Percentiles rank a stretch among this genome's conserved stretches.
Evolutionary conservation across 2,888 invertebrate species (phyloP).

Genomic region (Protophormia terraenovae): DNA sequence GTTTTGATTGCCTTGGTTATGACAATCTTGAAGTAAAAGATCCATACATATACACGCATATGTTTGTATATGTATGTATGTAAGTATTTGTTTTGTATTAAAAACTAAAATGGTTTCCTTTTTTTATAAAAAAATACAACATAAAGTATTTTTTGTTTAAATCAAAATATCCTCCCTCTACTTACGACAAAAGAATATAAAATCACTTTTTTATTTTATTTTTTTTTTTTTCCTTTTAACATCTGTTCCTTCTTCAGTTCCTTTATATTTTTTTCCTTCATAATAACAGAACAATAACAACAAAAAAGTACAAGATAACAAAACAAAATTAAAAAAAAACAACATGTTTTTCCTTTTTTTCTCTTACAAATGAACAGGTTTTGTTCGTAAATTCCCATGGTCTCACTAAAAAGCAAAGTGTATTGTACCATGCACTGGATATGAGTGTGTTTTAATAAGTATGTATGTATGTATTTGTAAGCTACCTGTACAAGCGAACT

Average conservation of each 20-base stretch:
- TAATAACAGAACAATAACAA: constrained; percentile 31
- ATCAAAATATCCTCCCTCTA: constrained; percentile 68
- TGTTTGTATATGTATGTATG: not conserved
- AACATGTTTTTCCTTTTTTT: constrained; percentile 22
- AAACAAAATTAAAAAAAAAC: constrained; percentile 16
- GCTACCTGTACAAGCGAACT: constrained; percentile 39
- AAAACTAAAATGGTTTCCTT: constrained; percentile 39
- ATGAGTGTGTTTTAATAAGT: not conserved
- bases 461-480: not conserved
- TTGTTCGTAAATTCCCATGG: constrained; percentile 67
- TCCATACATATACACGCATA: not conserved
- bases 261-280: constrained; percentile 51
- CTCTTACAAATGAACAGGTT: constrained; percentile 61
- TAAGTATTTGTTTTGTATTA: no score
- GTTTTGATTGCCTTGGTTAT: no score
- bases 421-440: constrained; percentile 13
- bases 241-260: constrained; percentile 62
- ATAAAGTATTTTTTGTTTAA: constrained; percentile 1
- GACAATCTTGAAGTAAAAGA: no score
- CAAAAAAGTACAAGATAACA: constrained; percentile 1
- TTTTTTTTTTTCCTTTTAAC: constrained; percentile 39
- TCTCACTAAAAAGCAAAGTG: constrained; percentile 51
- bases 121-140: not conserved
- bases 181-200: constrained; percentile 40
- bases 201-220: constrained; percentile 51